Evolutionary conservation across 2,888 invertebrate species (phyloP), one percentile per base, ranked within the genome.

Genomic region (Drosophila anceps): DNA sequence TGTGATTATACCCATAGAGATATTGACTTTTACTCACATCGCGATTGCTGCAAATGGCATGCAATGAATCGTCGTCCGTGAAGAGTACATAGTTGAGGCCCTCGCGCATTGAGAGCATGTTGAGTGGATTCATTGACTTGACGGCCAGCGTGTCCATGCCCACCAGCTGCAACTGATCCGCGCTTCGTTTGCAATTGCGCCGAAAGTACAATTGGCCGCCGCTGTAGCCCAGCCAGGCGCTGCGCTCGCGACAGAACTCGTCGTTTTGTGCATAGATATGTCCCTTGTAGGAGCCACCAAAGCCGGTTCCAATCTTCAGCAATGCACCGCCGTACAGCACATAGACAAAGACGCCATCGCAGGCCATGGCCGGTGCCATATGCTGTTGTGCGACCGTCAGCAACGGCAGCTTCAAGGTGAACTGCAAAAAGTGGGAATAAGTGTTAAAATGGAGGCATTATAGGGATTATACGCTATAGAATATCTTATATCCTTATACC

Each of bases 261-360:
- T 96, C 95, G 92, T 97, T 97, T 91, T 96, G 95, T 76, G 96
- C 94, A 91, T 98, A 97, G 27, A 98, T 94, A 90, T 97, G 96
- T n/a, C 98, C 98, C 93, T 96, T 96, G 79, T 98, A 95, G 9
- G 99, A 98, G 76, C 97, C 98, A 57, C 97, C 97, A 92, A 98
- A 98, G 9, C 99, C 99, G 58, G 98, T 97, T 20, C 99, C 99
- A 73, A 99, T 95, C 94, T 99, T 99, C 75, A 97, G 94, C 51
- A 99, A 94, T 1, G 98, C 97, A 84, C 96, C 96, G 12, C 96
- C 96, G 35, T 97, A 96, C 85, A 97, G 96, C 33, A 99, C 94
- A 93, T 98, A 99, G 60, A 99, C 94, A 93, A 95, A 98, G 77
- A 96, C 96, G 12, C 99, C 99, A 93, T 99, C 98, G 79, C 97